Base-by-base conservation (phyloP, 2,888 invertebrate genomes). In the Dione juno region DNA sequence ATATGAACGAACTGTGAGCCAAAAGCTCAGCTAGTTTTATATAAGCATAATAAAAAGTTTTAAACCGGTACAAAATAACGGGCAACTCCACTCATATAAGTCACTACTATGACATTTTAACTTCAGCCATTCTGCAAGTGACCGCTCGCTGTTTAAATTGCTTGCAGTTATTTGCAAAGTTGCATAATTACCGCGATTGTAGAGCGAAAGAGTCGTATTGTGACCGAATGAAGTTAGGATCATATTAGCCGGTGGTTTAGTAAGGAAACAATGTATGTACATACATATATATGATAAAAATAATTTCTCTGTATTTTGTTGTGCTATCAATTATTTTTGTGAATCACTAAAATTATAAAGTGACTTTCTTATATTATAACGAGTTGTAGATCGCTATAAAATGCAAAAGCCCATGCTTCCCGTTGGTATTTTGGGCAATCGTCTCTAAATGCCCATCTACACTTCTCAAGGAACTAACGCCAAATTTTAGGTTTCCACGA, bases 181-280 rank as follows among this genome's bases (percentile, higher is more conserved):
- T 63, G 68, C 50, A 41, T 68, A 68, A 68, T 68, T 68, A 68
- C 41, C 53, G 14, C 61, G 43, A 68, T 63, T 53, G 53, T 64
- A 40, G 19, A 16, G 37, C 14, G 14, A 64, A 64, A 52, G 52
- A 50, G 48, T 19, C 37, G 48, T n/a, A 40, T 21, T 37, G 28
- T 10, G 35, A 35, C 14, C 14, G 45, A 61, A 45, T 28, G 28
- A n/a, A 61, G 35, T 61, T 35, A 28, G 61, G 28, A 61, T 57
- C 37, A 40, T 57, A 50, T 50, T 50, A 50, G 37, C 37, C 37
- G 11, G 57, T 10, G 54, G 35, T 37, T 37, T 54, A n/a, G n/a
- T 50, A 6, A 11, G 11, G 19, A 6, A 19, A 48, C 48, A 16
- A 19, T 48, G 48, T 48, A 28, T 28, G 28, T 28, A n/a, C n/a